Evolutionary conservation across 2,113 vertebrate species (phyloP).

Genomic region (Rissa tridactyla): DNA sequence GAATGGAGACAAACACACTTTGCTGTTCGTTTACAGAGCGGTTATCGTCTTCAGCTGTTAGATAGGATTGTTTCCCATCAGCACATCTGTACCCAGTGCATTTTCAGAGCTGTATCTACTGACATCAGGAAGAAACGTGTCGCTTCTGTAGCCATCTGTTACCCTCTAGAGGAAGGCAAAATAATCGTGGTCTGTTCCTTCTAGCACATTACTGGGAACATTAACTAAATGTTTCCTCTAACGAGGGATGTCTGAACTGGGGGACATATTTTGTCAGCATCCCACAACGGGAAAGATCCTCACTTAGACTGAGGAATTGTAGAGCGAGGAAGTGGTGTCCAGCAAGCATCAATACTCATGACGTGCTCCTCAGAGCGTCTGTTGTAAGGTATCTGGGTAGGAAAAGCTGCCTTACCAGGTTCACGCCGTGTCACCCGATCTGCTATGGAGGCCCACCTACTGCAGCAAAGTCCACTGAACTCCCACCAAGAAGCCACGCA

Average conservation of each 20-base stretch:
- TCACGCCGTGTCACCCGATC: not conserved
- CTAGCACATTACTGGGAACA: not conserved
- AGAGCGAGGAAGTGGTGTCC: not conserved
- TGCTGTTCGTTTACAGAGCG: not conserved
- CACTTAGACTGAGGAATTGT: accelerated
- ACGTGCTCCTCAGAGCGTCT: not conserved
- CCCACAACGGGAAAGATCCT: not conserved
- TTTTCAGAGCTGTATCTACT: not conserved
- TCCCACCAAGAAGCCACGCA: not conserved
- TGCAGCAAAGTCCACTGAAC: not conserved
- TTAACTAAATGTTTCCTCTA: not conserved
- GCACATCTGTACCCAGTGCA: not conserved
- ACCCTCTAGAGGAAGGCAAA: slow-evolving; percentile 39
- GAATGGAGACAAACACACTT: not conserved
- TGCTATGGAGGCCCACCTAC: not conserved
- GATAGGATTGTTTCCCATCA: not conserved
- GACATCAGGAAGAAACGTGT: not conserved
- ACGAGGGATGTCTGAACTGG: not conserved
- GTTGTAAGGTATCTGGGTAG: not conserved
- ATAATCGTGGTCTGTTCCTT: not conserved
- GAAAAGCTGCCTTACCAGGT: not conserved
- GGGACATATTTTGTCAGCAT: not conserved
- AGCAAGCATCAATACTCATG: not conserved
- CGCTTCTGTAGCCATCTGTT: slow-evolving; percentile 13
- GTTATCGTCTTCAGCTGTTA: not conserved